Evolutionary conservation across 1,140 invertebrate species (phyloP).

Genomic region (Holcopasites calliopsidis): DNA sequence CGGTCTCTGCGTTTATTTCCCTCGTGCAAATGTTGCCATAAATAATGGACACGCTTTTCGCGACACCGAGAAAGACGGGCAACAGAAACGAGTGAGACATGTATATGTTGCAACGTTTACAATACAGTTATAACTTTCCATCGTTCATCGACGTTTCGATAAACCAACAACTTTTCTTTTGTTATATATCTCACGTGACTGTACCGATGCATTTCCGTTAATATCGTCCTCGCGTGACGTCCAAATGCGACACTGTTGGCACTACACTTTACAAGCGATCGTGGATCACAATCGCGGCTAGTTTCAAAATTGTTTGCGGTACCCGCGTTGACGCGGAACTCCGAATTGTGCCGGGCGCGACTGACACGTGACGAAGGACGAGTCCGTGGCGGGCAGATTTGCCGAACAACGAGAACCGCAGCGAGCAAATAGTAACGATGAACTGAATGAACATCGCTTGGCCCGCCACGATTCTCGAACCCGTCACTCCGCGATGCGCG

Average conservation of each 20-base stretch:
- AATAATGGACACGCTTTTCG: background rate
- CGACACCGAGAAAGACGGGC: too few relatives aligned
- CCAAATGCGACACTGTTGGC: background rate
- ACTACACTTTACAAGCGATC: background rate
- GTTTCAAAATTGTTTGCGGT: background rate
- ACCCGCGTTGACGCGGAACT: background rate
- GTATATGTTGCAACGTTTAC: too few relatives aligned
- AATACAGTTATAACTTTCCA: too few relatives aligned
- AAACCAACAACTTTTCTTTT: too few relatives aligned
- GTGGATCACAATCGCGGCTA: background rate
- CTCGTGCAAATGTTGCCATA: background rate
- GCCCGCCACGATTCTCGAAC: slow-evolving; percentile 56
- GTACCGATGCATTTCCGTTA: background rate
- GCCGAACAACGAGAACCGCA: slow-evolving; percentile 42
- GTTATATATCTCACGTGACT: background rate
- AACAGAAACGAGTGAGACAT: background rate
- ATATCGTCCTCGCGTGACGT: background rate
- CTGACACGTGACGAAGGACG: background rate
- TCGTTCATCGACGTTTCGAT: too few relatives aligned
- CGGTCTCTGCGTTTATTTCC: background rate
- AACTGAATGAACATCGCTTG: slow-evolving; percentile 61
- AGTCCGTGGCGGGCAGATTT: background rate
- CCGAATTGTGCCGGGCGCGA: background rate
- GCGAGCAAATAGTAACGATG: slow-evolving; percentile 67
- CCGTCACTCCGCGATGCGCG: slow-evolving; percentile 36